Percentiles rank a stretch among this genome's conserved stretches.
These are phyloP conservation scores for Penaeus monodon DNA, from an alignment of 2,888 invertebrate species.

Conservation along the genomic window DNA sequence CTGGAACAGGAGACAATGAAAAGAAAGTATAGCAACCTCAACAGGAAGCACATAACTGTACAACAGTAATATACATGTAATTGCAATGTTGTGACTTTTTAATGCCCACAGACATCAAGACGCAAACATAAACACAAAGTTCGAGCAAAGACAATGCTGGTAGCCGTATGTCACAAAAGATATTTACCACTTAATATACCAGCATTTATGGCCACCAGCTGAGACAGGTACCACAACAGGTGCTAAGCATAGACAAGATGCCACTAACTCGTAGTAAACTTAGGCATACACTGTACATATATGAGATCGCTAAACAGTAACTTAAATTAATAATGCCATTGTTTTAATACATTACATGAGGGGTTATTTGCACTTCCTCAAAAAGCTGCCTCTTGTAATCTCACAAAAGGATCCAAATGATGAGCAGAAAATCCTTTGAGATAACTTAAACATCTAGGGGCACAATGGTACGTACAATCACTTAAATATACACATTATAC, in stretches of 20 bases:
- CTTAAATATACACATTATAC: conserved; percentile 11
- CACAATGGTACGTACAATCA: conserved; percentile 18
- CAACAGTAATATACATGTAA: no score
- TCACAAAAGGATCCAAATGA: not conserved
- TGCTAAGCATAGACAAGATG: conserved; percentile 48
- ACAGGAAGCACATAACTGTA: no score
- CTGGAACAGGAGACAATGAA: no score
- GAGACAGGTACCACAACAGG: conserved; percentile 35
- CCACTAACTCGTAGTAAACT: conserved; percentile 52
- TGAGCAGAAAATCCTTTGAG: conserved; percentile 1
- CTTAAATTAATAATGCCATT: conserved; percentile 59
- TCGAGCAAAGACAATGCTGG: conserved; percentile 9
- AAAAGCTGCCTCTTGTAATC: conserved; percentile 40
- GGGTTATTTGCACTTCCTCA: conserved; percentile 51
- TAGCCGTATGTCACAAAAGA: not conserved
- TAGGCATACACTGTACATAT: conserved; percentile 54
- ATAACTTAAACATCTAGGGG: no score
- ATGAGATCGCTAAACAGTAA: conserved; percentile 60
- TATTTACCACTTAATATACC: conserved; percentile 15
- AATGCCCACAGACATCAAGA: conserved; percentile 13
- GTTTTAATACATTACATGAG: conserved; percentile 37
- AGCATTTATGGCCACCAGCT: conserved; percentile 16
- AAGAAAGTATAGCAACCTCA: no score
- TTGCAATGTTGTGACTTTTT: conserved; percentile 7
- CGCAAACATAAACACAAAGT: not conserved